Percentiles rank a stretch among this genome's conserved stretches.
These are phyloP conservation scores for Hemiprocne comata DNA, from an alignment of 2,113 vertebrate species.

Conservation along the genomic window DNA sequence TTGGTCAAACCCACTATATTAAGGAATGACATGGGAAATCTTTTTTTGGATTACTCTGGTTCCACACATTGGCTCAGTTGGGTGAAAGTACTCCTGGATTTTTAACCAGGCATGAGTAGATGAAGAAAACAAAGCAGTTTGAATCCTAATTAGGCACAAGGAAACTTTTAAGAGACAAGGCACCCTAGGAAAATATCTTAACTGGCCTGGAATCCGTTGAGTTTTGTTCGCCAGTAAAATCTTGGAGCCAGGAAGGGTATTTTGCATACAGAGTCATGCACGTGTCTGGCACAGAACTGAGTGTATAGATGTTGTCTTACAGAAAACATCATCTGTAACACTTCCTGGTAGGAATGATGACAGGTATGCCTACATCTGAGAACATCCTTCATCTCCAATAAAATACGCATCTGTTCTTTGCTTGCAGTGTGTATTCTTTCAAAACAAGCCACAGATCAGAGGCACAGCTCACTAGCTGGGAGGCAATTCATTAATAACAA, in stretches of 20 bases:
- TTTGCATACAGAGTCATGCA: background rate
- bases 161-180: background rate
- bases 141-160: background rate
- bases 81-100: background rate
- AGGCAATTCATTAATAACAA: background rate
- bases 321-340: background rate
- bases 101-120: background rate
- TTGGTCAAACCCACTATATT: background rate
- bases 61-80: background rate
- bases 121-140: background rate
- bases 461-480: background rate
- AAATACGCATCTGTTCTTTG: background rate
- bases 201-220: background rate
- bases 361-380: background rate
- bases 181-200: background rate
- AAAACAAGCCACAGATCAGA: constrained; percentile 13
- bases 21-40: background rate
- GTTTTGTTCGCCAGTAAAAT: background rate
- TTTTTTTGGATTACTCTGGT: background rate
- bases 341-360: background rate
- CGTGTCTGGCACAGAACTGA: background rate
- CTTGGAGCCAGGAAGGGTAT: background rate
- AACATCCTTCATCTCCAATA: background rate
- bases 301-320: background rate
- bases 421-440: background rate